A percentile compares a stretch with the other conserved stretches of the same genome.
Conservation (phyloP, 2,113 vertebrate genomes). For the Oreochromis aureus region DNA sequence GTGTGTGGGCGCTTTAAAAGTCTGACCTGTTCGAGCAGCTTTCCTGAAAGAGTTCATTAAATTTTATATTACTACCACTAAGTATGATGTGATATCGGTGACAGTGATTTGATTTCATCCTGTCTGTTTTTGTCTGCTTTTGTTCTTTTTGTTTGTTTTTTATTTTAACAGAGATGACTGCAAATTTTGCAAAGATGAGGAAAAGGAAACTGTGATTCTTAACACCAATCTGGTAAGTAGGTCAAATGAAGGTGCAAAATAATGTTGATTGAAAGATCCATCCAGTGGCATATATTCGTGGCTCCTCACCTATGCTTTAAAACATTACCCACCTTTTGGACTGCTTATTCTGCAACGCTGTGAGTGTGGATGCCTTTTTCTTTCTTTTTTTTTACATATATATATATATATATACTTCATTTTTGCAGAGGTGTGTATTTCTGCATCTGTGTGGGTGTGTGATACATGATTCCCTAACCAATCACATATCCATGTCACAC, state of each 20-base stretch:
- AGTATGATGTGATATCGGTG: neutral
- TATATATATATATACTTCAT: neutral
- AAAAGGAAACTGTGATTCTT: neutral
- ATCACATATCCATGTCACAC: slow-evolving; percentile 38
- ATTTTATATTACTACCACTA: neutral
- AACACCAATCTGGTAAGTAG: neutral
- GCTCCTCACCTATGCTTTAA: neutral
- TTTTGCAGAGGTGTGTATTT: slow-evolving; percentile 6
- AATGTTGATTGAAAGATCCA: neutral
- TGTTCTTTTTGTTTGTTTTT: neutral
- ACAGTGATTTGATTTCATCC: neutral
- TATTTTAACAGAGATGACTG: neutral
- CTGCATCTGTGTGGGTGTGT: slow-evolving; percentile 37
- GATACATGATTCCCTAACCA: slow-evolving; percentile 58
- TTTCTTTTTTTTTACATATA: neutral
- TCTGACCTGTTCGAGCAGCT: slow-evolving; percentile 11
- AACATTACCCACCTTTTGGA: neutral
- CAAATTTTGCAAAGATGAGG: neutral
- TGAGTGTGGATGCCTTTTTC: neutral
- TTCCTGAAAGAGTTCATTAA: neutral
- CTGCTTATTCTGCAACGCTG: neutral
- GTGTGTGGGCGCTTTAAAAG: neutral
- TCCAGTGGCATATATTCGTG: neutral
- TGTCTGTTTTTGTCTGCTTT: neutral
- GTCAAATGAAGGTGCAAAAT: neutral